Percentiles rank a stretch among this genome's conserved stretches.
Evolutionary conservation across 2,113 vertebrate species (phyloP).

Genomic region (Myotis yumanensis): DNA sequence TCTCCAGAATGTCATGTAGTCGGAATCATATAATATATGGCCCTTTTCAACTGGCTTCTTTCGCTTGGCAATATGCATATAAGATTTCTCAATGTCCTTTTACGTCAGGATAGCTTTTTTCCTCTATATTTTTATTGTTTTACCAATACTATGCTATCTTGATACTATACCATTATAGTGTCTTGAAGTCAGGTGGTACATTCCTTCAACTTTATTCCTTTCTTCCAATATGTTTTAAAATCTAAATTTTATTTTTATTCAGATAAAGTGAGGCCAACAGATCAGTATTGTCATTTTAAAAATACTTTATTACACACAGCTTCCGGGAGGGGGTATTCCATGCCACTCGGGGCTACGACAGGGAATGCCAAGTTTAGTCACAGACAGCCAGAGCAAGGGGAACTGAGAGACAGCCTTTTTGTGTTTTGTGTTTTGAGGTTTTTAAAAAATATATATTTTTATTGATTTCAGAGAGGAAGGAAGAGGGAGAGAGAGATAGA

Average conservation of each 20-base stretch:
- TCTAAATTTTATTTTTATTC: neutral
- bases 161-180: neutral
- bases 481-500: too few species aligned
- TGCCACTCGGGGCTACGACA: too few species aligned
- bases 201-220: neutral
- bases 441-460: too few species aligned
- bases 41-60: neutral
- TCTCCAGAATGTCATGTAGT: neutral
- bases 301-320: neutral
- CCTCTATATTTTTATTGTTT: neutral
- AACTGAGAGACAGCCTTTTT: too few species aligned
- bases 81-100: neutral
- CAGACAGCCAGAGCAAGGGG: too few species aligned
- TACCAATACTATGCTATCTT: neutral
- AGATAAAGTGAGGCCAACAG: neutral
- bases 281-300: neutral
- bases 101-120: neutral
- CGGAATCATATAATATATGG: neutral
- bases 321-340: too few species aligned
- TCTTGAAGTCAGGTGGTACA: neutral
- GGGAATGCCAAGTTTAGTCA: too few species aligned
- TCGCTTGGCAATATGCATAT: neutral
- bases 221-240: neutral
- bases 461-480: too few species aligned
- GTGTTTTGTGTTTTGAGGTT: too few species aligned